Evolutionary conservation across 2,888 invertebrate genomes (phyloP), one percentile per base, ranked within the genome.

Genomic region (Cheilosia impressa): DNA sequence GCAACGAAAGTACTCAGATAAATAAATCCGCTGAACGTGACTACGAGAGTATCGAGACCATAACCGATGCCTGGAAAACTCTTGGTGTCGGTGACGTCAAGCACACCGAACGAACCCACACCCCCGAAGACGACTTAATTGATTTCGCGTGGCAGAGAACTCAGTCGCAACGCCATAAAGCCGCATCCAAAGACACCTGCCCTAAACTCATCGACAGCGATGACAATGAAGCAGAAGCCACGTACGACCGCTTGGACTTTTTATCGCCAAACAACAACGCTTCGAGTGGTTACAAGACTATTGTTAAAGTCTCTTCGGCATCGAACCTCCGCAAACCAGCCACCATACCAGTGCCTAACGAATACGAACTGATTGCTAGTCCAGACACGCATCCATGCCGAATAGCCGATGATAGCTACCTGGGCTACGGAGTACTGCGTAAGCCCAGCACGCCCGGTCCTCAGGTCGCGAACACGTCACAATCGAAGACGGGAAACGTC

Each of bases 1-100:
- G 90, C 57, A 91, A 91, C 50, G 91, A 92, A 82, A 90, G 89
- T 79, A 77, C 83, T 27, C 88, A 89, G 19, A 62, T 78, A 31
- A 45, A 27, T 17, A 80, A 80, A 27, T 53, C 87, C 60, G 69
- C 88, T n/a, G 91, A 92, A 81, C 89, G 91, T 13, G 91, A 92
- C 89, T 97, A 97, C 91, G 97, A 97, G 89, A 94, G 95, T 89
- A 94, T 97, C 31, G 96, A 96, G 93, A 94, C 95, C 6, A 93
- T 96, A 82, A 95, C 94, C 89, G 95, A 97, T 89, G 97, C 97
- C 9, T 97, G 97, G 97, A 95, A 95, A 90, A 96, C 96, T 0
- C 93, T 96, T 82, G 97, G 97, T 1, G 93, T 96, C 22, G 95
- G 95, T 89, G 95, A 95, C 65, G 94, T 96, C 10, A 94, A 95